phyloP scores from a whole-genome alignment of 2,113 vertebrate genomes.

The Xiphias gladius region DNA sequence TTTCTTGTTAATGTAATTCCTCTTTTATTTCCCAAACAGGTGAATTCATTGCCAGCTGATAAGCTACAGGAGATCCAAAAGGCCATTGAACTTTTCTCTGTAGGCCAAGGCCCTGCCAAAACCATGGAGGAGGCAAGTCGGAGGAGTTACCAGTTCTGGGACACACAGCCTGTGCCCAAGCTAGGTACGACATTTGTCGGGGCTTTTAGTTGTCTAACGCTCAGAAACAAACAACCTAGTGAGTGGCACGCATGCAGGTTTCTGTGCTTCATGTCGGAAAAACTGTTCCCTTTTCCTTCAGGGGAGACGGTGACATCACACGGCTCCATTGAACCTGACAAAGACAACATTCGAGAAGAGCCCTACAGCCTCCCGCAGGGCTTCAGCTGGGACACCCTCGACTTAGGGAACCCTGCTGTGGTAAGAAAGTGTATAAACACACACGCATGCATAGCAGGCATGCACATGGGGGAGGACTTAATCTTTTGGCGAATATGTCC shows the following conservation, averaged over 20 bases:
- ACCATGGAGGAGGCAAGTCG: constrained; percentile 99
- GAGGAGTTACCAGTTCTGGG: constrained; percentile 99
- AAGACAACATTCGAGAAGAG: constrained; percentile 94
- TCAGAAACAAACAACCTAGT: neutral
- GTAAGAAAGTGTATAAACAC: constrained; percentile 80
- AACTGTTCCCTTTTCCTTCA: constrained; percentile 42
- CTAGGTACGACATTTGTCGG: constrained; percentile 84
- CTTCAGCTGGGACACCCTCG: constrained; percentile 97
- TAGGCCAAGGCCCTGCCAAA: constrained; percentile 97
- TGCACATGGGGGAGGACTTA: neutral
- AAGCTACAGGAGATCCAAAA: constrained; percentile 99
- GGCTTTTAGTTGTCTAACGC: neutral
- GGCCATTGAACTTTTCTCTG: constrained; percentile 97
- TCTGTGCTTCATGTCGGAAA: neutral
- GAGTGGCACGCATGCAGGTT: neutral
- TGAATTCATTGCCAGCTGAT: constrained; percentile 95
- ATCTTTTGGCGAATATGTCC: neutral
- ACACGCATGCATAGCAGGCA: neutral
- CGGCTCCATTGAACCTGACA: constrained; percentile 95
- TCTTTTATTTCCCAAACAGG: constrained; percentile 78
- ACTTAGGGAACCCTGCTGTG: constrained; percentile 93
- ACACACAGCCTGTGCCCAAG: constrained; percentile 98
- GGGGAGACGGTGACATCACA: constrained; percentile 98
- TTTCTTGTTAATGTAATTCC: neutral
- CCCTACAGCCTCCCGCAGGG: constrained; percentile 96